These are phyloP conservation scores for Liparis tanakae DNA, from an alignment of 2,797 vertebrate species.

Conservation along the genomic window DNA sequence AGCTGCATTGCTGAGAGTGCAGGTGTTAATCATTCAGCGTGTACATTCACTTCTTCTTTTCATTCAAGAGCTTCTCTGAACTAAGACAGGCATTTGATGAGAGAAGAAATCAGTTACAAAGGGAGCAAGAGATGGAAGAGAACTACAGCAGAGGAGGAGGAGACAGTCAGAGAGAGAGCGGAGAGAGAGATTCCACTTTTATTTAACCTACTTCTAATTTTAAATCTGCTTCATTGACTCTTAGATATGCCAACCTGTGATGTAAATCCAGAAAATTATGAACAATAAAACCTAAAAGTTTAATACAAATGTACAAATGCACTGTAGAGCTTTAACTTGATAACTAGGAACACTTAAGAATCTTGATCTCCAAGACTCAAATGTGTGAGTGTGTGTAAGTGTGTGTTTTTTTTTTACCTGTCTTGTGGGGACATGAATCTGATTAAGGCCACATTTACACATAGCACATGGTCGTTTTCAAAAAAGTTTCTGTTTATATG, in stretches of 20 bases:
- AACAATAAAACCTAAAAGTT: slow-evolving; percentile 41
- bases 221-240: slow-evolving; percentile 31
- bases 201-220: slow-evolving; percentile 41
- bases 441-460: too few species aligned
- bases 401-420: too few species aligned
- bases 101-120: neutral
- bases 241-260: slow-evolving; percentile 30
- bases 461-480: too few species aligned
- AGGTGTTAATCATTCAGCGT: slow-evolving; percentile 4
- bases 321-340: slow-evolving; percentile 51
- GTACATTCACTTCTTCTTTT: neutral
- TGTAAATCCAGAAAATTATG: slow-evolving; percentile 33
- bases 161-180: neutral
- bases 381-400: slow-evolving; percentile 5
- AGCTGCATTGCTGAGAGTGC: slow-evolving; percentile 7
- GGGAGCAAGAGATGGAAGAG: neutral
- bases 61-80: slow-evolving; percentile 16
- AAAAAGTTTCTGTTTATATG: too few species aligned
- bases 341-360: slow-evolving; percentile 53
- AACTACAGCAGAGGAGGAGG: slow-evolving; percentile 2
- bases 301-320: slow-evolving; percentile 45
- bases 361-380: slow-evolving; percentile 21
- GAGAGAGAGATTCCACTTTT: slow-evolving; percentile 21
- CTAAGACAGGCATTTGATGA: neutral
- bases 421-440: neutral